Evolutionary conservation across 2,888 invertebrate species (phyloP).

Genomic region (Nezara viridula): DNA sequence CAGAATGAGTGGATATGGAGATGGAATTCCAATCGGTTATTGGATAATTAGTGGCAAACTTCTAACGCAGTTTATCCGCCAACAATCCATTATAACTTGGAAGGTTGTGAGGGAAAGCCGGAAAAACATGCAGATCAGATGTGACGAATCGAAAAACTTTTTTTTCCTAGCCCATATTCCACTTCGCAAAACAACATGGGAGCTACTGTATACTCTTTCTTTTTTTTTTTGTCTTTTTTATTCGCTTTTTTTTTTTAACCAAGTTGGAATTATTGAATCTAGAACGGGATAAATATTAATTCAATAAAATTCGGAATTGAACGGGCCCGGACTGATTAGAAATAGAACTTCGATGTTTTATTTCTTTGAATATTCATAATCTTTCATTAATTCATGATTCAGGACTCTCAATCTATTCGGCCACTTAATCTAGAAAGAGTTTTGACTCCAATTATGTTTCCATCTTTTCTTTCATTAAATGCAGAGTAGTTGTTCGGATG

Average conservation of each 20-base stretch:
- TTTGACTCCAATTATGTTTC: background rate
- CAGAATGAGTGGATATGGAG: background rate
- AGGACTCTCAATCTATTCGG: background rate
- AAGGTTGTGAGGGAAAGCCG: background rate
- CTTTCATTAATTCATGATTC: constrained; percentile 37
- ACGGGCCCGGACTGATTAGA: constrained; percentile 17
- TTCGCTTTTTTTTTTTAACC: background rate
- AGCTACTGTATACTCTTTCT: background rate
- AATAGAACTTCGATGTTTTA: constrained; percentile 24
- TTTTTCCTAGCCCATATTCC: background rate
- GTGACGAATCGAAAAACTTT: constrained; percentile 25
- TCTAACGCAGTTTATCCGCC: background rate
- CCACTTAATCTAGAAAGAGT: background rate
- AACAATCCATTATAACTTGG: background rate
- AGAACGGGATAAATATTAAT: background rate
- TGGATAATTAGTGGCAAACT: background rate
- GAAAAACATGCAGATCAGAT: background rate
- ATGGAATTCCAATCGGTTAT: background rate
- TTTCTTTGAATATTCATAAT: constrained; percentile 47
- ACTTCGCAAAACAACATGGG: background rate
- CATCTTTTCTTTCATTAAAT: background rate
- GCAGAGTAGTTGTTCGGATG: background rate
- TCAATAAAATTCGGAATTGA: background rate
- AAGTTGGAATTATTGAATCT: background rate
- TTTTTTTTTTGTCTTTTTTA: background rate